Base-by-base conservation (phyloP, 2,888 invertebrate genomes). In the Oscheius myriophilus region DNA sequence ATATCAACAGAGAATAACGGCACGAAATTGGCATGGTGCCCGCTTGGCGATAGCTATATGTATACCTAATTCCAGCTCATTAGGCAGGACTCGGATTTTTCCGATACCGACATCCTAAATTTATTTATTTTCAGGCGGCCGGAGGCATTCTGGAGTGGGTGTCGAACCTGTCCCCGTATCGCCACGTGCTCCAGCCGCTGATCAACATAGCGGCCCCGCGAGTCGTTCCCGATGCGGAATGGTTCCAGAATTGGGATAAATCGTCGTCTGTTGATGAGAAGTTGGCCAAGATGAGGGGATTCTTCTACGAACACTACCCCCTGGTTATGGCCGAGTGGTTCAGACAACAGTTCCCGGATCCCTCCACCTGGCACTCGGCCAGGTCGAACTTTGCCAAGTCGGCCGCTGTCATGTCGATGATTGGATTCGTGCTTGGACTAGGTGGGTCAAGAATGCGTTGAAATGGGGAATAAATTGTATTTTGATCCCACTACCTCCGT, bases 111-210 rank as follows among this genome's bases (percentile, higher is more conserved):
- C n/a, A n/a, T n/a, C n/a, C n/a, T n/a, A n/a, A n/a, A n/a, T n/a
- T n/a, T n/a, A n/a, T n/a, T n/a, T n/a, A 7, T 42, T 64, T 64
- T 12, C 46, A 81, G 72, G 95, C 96, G 87, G 93, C 93, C 84
- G 95, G 96, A 84, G 98, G 98, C 0, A 88, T 98, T 64, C 92
- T 98, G 64, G 96, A 98, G 87, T 98, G 96, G 96, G 91, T 98
- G 45, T 92, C 93, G 0, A 92, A 96, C 87, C 90, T 97, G 39
- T 78, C 76, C 41, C 87, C 88, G 2, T 73, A 76, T 51, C 57
- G 75, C 12, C 33, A 42, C 43, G 69, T 66, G 12, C 70, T 67
- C 21, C 61, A 59, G 21, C 69, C 67, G n/a, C 62, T 74, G 42
- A 64, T 67, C 49, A 49, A 54, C 2, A 71, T 69, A 14, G 57